A percentile compares a stretch with the other conserved stretches of the same genome.
phyloP scores from a whole-genome alignment of 2,888 invertebrate genomes.

The Andrena trimmerana region DNA sequence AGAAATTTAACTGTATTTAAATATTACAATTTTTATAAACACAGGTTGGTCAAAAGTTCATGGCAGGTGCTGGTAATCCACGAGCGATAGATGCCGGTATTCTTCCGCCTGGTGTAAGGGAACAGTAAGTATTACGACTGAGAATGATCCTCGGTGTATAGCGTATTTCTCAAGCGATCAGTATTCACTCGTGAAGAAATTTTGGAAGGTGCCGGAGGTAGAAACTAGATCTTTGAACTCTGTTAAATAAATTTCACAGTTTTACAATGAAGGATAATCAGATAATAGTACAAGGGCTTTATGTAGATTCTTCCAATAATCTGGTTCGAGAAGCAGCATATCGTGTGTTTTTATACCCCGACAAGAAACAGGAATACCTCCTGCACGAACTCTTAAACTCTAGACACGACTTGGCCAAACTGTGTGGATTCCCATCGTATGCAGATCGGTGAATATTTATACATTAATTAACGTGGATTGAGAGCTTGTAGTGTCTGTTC shows the following conservation, averaged over 20 bases:
- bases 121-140: constrained; percentile 88
- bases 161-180: not conserved
- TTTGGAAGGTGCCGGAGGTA: constrained; percentile 10
- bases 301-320: constrained; percentile 93
- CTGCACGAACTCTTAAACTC: constrained; percentile 90
- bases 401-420: constrained; percentile 92
- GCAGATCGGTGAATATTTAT: constrained; percentile 89
- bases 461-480: constrained; percentile 7
- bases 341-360: constrained; percentile 93
- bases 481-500: not conserved
- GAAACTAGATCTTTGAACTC: constrained; percentile 1
- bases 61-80: constrained; percentile 91
- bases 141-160: not conserved
- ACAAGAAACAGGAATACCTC: constrained; percentile 90
- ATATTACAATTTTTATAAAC: constrained; percentile 25
- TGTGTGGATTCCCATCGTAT: constrained; percentile 96
- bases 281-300: constrained; percentile 92
- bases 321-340: constrained; percentile 95
- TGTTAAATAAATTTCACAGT: constrained; percentile 78
- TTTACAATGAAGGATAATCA: constrained; percentile 90
- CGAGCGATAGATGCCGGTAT: constrained; percentile 88
- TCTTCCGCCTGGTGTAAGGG: constrained; percentile 90
- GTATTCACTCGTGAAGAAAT: constrained; percentile 2
- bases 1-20: not conserved
- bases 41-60: constrained; percentile 92